These are phyloP conservation scores for Botia almorhae DNA, from an alignment of 2,797 vertebrate species.

Conservation along the genomic window DNA sequence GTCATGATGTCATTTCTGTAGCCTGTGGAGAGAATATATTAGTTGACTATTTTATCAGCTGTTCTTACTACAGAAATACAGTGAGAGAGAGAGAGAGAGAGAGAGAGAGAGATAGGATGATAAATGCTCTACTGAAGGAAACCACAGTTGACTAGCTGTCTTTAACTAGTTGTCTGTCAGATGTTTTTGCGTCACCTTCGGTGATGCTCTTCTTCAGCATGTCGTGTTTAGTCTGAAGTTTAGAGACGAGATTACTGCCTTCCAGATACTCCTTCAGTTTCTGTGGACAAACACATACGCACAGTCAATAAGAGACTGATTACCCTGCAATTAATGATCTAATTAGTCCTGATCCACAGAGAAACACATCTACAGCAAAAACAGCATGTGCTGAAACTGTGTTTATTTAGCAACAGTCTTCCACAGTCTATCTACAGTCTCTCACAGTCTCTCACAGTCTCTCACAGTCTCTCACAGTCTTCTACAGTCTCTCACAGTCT, in stretches of 20 bases:
- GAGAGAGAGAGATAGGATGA: too few relatives aligned
- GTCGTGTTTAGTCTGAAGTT: constrained; percentile 90
- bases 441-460: too few relatives aligned
- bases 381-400: background rate
- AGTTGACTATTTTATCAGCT: background rate
- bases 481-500: too few relatives aligned
- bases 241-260: constrained; percentile 86
- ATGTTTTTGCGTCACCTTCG: constrained; percentile 72
- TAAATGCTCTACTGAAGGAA: too few relatives aligned
- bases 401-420: background rate
- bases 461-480: too few relatives aligned
- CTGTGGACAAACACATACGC: constrained; percentile 67
- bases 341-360: constrained; percentile 26
- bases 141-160: too few relatives aligned
- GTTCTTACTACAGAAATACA: too few relatives aligned
- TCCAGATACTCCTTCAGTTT: constrained; percentile 89
- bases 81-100: too few relatives aligned
- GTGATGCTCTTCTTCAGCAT: constrained; percentile 87
- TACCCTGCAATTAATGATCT: constrained; percentile 42
- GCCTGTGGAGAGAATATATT: constrained; percentile 61
- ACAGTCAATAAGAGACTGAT: constrained; percentile 48
- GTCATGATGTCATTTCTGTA: constrained; percentile 79
- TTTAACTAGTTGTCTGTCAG: too few relatives aligned
- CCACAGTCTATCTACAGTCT: too few relatives aligned
- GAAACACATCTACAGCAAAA: constrained; percentile 15